Evolutionary conservation across 1,140 invertebrate species (phyloP).

Genomic region (Drosophila quadrilineata): DNA sequence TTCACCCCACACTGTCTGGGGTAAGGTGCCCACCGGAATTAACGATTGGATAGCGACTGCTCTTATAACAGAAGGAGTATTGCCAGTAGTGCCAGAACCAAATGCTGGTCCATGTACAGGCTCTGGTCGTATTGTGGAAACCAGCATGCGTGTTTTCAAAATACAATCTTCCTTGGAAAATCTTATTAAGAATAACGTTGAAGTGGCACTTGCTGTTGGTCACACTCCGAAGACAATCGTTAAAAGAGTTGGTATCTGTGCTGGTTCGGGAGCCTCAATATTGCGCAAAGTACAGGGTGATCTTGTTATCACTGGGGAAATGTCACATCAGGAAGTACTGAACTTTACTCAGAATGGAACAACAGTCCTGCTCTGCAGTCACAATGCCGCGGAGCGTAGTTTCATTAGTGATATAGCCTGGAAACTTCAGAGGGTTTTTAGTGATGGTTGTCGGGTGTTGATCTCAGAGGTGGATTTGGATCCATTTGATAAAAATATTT

Average conservation of each 20-base stretch:
- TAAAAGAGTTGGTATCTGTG: constrained; percentile 90
- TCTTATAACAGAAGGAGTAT: constrained; percentile 83
- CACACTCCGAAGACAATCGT: constrained; percentile 83
- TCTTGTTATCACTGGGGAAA: constrained; percentile 96
- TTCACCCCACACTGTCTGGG: constrained; percentile 96
- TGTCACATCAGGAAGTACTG: constrained; percentile 97
- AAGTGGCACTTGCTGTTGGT: constrained; percentile 86
- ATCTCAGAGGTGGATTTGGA: too few relatives aligned
- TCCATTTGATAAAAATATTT: too few relatives aligned
- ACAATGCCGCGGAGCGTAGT: constrained; percentile 97
- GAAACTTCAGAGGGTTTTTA: too few relatives aligned
- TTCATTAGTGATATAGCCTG: constrained; percentile 88
- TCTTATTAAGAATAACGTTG: constrained; percentile 87
- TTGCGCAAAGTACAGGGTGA: constrained; percentile 88
- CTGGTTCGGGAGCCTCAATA: constrained; percentile 92
- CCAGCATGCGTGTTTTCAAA: constrained; percentile 27
- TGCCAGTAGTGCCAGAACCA: constrained; percentile 81
- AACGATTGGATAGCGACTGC: constrained; percentile 95
- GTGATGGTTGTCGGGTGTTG: too few relatives aligned
- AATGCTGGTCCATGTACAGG: constrained; percentile 37
- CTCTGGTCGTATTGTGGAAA: constrained; percentile 49
- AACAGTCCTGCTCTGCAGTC: constrained; percentile 94
- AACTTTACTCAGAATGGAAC: constrained; percentile 90
- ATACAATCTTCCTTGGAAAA: constrained; percentile 87
- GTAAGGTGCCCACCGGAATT: constrained; percentile 90